phyloP scores from a whole-genome alignment of 2,797 vertebrate species.

The Spondyliosoma cantharus region DNA sequence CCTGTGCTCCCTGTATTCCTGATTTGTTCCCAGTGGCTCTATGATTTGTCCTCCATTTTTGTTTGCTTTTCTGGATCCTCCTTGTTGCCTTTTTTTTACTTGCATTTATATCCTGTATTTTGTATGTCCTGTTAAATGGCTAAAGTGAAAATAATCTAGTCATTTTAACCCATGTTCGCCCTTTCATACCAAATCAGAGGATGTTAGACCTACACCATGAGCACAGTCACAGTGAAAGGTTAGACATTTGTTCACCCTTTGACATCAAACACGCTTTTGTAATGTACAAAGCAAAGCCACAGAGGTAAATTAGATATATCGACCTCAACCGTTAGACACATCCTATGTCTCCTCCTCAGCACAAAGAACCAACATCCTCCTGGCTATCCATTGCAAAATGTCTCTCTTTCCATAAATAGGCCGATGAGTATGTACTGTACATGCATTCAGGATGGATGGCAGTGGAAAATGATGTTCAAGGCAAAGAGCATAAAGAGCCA shows the following conservation, averaged over 20 bases:
- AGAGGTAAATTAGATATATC: constrained; percentile 11
- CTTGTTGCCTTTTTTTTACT: no score
- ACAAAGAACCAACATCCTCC: constrained; percentile 1
- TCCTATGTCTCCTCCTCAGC: background rate
- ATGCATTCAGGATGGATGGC: constrained; percentile 12
- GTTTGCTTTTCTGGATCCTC: no score
- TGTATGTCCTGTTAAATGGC: background rate
- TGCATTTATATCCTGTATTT: no score
- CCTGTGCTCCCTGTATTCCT: no score
- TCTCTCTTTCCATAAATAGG: constrained; percentile 42
- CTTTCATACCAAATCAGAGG: background rate
- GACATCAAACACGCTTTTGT: background rate
- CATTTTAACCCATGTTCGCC: background rate
- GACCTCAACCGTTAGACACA: background rate
- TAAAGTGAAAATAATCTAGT: background rate
- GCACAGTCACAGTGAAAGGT: background rate
- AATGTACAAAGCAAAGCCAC: background rate
- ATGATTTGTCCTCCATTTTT: no score
- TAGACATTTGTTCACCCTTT: constrained; percentile 1
- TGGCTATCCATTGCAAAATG: constrained; percentile 18
- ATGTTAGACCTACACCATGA: background rate
- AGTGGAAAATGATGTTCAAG: constrained; percentile 14
- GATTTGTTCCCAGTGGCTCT: no score
- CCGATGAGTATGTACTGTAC: constrained; percentile 2
- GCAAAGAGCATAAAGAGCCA: constrained; percentile 20